Percentiles rank a stretch among this genome's conserved stretches.
Evolutionary conservation across 1,140 invertebrate species (phyloP).

Genomic region (Anoplophora glabripennis): DNA sequence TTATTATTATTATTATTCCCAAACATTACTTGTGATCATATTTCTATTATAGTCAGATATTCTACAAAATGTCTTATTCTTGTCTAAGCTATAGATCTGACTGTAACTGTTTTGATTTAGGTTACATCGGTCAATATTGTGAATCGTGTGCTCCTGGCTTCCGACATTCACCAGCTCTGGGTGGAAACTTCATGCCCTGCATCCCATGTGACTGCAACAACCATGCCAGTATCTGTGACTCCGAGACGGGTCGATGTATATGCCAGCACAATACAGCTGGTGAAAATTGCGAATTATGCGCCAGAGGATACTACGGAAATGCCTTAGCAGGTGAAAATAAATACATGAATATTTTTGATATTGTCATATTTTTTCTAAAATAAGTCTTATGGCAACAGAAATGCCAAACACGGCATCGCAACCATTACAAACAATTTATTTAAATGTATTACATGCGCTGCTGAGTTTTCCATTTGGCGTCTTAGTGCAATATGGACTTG

Average conservation of each 20-base stretch:
- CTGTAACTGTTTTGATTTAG: constrained; percentile 20
- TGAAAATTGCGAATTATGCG: constrained; percentile 91
- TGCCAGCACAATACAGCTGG: constrained; percentile 96
- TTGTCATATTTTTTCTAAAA: no score
- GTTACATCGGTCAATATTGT: constrained; percentile 93
- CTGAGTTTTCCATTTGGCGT: no score
- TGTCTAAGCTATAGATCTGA: no score
- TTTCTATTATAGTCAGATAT: no score
- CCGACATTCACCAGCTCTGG: constrained; percentile 83
- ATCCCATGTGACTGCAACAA: constrained; percentile 94
- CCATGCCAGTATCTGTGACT: constrained; percentile 94
- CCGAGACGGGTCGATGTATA: constrained; percentile 92
- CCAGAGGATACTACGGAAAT: constrained; percentile 92
- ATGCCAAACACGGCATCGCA: no score
- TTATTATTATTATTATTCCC: no score
- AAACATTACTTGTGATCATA: no score
- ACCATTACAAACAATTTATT: no score
- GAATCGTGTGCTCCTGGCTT: constrained; percentile 95
- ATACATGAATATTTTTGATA: background rate
- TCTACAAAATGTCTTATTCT: no score
- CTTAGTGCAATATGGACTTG: no score
- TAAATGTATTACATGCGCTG: no score
- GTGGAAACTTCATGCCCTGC: constrained; percentile 89
- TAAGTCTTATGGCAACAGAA: no score
- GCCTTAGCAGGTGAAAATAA: constrained; percentile 60